A percentile compares a stretch with the other conserved stretches of the same genome.
Evolutionary conservation across 1,140 invertebrate species (phyloP).

Genomic region (Drosophila carrolli): DNA sequence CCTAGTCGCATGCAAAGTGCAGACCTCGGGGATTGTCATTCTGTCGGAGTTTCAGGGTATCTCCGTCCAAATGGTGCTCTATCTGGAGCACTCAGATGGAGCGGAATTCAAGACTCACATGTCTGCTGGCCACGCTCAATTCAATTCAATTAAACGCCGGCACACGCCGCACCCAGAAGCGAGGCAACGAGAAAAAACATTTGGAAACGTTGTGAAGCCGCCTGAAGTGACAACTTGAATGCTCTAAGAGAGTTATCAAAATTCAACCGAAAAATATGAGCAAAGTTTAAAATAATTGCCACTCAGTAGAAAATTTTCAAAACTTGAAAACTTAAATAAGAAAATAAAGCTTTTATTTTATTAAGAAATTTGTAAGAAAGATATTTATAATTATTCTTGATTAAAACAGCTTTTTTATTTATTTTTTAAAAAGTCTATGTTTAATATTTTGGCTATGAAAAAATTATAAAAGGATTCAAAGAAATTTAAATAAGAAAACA

Average conservation of each 20-base stretch:
- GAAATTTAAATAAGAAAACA: no score
- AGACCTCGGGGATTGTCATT: constrained; percentile 25
- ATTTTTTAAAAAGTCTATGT: no score
- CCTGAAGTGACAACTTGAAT: constrained; percentile 17
- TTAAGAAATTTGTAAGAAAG: no score
- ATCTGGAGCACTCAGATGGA: constrained; percentile 16
- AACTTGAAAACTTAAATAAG: no score
- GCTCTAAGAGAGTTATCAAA: constrained; percentile 6
- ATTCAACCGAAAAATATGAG: no score
- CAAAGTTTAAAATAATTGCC: no score
- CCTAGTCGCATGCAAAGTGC: constrained; percentile 48
- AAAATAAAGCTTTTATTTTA: no score
- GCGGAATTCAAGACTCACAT: constrained; percentile 51
- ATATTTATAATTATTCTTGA: no score
- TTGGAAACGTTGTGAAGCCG: constrained; percentile 2
- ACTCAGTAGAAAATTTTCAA: no score
- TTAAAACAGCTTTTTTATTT: no score
- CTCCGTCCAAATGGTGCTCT: constrained; percentile 3
- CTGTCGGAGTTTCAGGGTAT: neutral
- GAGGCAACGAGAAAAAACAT: constrained; percentile 2
- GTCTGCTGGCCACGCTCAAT: constrained; percentile 61
- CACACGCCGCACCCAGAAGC: constrained; percentile 50
- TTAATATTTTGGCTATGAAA: no score
- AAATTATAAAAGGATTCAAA: no score
- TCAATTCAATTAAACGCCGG: constrained; percentile 67